Evolutionary conservation across 2,113 vertebrate genomes (phyloP).

Genomic region (Pyrgilauda ruficollis): DNA sequence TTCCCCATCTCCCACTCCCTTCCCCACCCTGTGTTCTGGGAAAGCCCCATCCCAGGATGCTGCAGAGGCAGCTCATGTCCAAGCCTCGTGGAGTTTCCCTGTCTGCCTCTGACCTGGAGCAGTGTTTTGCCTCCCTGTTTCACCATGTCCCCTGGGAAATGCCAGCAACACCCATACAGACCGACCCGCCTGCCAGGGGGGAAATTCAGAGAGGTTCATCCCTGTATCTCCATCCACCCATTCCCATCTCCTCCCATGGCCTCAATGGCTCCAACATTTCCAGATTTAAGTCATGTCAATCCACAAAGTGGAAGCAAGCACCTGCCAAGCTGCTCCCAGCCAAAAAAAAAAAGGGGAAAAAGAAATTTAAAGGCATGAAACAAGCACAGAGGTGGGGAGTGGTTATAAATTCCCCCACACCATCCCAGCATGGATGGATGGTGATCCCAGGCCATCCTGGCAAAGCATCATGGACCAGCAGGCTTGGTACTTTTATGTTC

Average conservation of each 20-base stretch:
- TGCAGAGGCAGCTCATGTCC: background rate
- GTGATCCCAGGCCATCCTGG: background rate
- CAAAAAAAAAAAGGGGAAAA: too few relatives aligned
- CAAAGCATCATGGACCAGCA: background rate
- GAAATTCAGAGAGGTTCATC: background rate
- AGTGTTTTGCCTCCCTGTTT: background rate
- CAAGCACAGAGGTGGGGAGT: background rate
- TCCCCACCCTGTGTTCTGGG: background rate
- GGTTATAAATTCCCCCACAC: background rate
- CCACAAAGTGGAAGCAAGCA: background rate
- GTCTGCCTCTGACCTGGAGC: rapidly evolving
- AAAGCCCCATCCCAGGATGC: background rate
- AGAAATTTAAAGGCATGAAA: background rate
- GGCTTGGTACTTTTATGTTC: background rate
- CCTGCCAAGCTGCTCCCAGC: background rate
- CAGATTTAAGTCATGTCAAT: background rate
- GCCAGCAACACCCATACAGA: rapidly evolving
- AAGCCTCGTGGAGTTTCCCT: background rate
- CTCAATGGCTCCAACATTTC: background rate
- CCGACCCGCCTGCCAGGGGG: background rate
- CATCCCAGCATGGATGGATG: background rate
- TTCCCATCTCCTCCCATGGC: background rate
- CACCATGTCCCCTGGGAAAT: background rate
- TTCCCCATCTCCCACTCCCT: background rate
- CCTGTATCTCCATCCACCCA: background rate